phyloP scores from a whole-genome alignment of 2,797 vertebrate genomes.

The Hapalemur alaotrensis region DNA sequence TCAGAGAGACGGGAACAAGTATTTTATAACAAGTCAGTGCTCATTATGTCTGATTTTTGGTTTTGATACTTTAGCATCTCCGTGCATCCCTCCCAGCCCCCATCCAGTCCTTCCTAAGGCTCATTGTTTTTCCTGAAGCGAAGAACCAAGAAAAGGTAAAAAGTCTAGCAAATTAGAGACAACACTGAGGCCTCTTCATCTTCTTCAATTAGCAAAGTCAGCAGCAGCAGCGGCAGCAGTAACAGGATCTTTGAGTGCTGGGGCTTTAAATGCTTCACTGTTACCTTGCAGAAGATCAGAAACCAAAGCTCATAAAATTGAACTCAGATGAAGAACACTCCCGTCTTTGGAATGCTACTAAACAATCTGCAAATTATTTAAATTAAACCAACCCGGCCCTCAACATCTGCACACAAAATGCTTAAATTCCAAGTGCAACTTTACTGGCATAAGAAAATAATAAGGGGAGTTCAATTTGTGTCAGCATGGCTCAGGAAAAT shows the following conservation, averaged over 20 bases:
- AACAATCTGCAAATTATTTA: conserved; percentile 93
- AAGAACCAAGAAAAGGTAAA: conserved; percentile 48
- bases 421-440: conserved; percentile 86
- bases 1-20: neutral
- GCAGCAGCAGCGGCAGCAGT: neutral
- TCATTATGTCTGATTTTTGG: conserved; percentile 53
- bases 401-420: conserved; percentile 92
- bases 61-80: neutral
- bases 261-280: conserved; percentile 74
- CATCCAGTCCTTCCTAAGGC: neutral
- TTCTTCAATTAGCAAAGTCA: conserved; percentile 63
- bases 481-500: conserved; percentile 96
- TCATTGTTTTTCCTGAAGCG: conserved; percentile 39
- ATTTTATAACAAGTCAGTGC: conserved; percentile 39
- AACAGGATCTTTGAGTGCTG: conserved; percentile 64
- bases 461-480: conserved; percentile 95
- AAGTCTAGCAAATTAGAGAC: conserved; percentile 67
- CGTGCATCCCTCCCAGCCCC: neutral
- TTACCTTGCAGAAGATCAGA: conserved; percentile 84
- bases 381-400: conserved; percentile 88
- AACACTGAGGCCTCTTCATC: conserved; percentile 32
- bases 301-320: conserved; percentile 80
- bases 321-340: conserved; percentile 89
- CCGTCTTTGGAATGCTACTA: conserved; percentile 86
- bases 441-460: conserved; percentile 94